Base-by-base conservation (phyloP, 2,888 invertebrate genomes). In the Monochamus alternatus region DNA sequence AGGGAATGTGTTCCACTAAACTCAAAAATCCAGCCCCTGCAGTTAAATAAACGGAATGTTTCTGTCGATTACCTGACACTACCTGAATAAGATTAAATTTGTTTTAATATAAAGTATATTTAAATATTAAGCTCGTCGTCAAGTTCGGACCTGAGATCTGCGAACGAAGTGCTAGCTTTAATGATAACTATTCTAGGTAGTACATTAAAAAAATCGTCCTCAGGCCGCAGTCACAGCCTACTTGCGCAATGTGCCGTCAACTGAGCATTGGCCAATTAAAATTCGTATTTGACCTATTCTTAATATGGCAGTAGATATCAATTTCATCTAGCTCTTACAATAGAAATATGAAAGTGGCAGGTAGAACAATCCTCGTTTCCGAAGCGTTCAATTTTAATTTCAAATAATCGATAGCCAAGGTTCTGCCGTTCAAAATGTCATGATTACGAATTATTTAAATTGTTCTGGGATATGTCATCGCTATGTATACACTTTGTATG, bases 381-480 rank as follows among this genome's bases (percentile, higher is more conserved):
- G 69, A 55, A 44, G 60, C 69, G 31, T 51, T 58, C 68, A 69
- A 69, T 69, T 69, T 69, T 31, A 62, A 60, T 58, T 68, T 68
- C 32, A 69, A 60, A 69, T 69, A 69, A 47, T 69, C 60, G 60
- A 69, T 43, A 69, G 69, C 69, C 69, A 69, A 69, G 69, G 69
- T 69, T 69, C 47, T 44, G 60, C 59, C n/a, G 60, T 69, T 69
- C 47, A 69, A 69, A 69, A 69, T 69, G 69, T 69, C 69, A 69
- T 60, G 69, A 69, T 60, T 69, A 60, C 69, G 47, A 69, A 69
- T 60, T 32, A 51, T 69, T 69, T 51, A 60, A 69, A 69, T 69
- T 69, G 32, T 69, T 69, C 69, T 47, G 60, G 55, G 68, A 68
- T 69, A 69, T 69, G 69, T 69, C 69, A 60, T 69, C 69, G 69